Conservation (phyloP, 2,888 invertebrate species). For the Dysmachus trigonus region DNA sequence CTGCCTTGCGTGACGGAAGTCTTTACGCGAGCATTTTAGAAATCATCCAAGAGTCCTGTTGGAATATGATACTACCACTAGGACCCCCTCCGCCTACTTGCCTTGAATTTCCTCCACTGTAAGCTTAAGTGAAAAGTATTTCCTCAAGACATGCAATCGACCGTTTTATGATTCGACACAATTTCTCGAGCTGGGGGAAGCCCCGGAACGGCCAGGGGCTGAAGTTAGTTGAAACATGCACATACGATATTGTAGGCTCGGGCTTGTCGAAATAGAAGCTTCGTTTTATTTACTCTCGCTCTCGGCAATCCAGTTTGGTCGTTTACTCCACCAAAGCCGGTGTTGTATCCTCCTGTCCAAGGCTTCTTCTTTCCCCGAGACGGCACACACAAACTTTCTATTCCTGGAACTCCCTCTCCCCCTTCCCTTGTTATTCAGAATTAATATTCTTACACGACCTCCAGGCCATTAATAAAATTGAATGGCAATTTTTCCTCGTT, state of each 20-base stretch:
- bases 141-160: slow-evolving; percentile 27
- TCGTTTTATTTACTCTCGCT: neutral
- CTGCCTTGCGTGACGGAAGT: slow-evolving; percentile 26
- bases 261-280: neutral
- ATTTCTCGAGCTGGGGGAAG: neutral
- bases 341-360: neutral
- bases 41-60: slow-evolving; percentile 21
- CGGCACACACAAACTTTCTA: neutral
- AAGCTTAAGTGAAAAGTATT: slow-evolving; percentile 34
- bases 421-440: neutral
- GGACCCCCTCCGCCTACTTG: neutral
- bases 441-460: slow-evolving; percentile 13
- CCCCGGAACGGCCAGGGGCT: neutral
- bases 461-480: slow-evolving; percentile 15
- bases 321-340: neutral
- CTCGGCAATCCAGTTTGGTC: neutral
- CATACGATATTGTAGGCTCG: neutral
- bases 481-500: slow-evolving; percentile 13
- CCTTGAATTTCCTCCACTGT: neutral
- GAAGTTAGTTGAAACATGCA: neutral
- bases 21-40: slow-evolving; percentile 21
- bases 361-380: neutral
- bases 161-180: slow-evolving; percentile 16
- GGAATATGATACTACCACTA: neutral
- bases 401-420: neutral